Evolutionary conservation across 2,797 vertebrate species (phyloP).

Genomic region (Crotalus adamanteus): DNA sequence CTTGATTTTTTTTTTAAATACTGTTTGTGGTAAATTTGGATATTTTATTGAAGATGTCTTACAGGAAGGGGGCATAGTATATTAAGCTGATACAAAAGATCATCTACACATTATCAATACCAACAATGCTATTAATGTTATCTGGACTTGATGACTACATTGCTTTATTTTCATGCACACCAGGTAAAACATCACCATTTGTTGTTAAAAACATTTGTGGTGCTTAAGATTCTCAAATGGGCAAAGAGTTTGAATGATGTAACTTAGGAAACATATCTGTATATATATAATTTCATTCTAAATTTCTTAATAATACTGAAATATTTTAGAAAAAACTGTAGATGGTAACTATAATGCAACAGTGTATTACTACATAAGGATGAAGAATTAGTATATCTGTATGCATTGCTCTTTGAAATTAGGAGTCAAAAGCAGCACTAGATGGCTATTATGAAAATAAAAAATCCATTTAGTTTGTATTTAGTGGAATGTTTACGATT

Average conservation of each 20-base stretch:
- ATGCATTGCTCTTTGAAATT: background rate
- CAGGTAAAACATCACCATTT: constrained; percentile 32
- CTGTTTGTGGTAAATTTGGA: constrained; percentile 1
- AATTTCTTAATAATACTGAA: background rate
- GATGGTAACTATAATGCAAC: background rate
- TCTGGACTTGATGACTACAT: constrained; percentile 25
- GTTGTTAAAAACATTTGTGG: constrained; percentile 40
- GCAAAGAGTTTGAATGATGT: constrained; percentile 35
- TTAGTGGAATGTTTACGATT: background rate
- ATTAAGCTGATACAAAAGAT: constrained; percentile 47
- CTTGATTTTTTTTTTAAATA: constrained; percentile 37
- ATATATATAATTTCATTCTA: background rate
- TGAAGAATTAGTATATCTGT: background rate
- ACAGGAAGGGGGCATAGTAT: constrained; percentile 58
- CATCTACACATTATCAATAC: constrained; percentile 53
- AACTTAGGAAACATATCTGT: constrained; percentile 11
- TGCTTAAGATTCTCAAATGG: constrained; percentile 23
- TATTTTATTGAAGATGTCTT: constrained; percentile 47
- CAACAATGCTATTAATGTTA: constrained; percentile 35
- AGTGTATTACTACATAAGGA: background rate
- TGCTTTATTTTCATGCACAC: constrained; percentile 25
- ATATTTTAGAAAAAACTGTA: background rate
- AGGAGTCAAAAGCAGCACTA: background rate
- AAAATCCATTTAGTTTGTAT: background rate
- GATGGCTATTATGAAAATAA: background rate